phyloP scores from a whole-genome alignment of 2,888 invertebrate species.

The Xanthia icteritia region DNA sequence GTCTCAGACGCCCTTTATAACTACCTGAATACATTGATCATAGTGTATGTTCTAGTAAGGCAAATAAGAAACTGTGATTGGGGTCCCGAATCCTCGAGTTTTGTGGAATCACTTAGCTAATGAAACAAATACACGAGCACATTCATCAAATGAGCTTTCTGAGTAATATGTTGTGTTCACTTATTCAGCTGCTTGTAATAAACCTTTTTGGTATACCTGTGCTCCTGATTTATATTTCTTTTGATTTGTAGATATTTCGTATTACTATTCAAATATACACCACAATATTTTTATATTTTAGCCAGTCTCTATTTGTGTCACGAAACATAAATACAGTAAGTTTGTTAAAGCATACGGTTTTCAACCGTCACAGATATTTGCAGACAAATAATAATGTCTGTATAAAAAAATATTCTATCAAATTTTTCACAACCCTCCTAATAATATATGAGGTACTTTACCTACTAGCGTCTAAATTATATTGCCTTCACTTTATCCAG shows the following conservation, averaged over 20 bases:
- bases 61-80: conserved; percentile 34
- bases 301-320: not conserved
- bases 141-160: conserved; percentile 53
- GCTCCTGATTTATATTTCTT: conserved; percentile 49
- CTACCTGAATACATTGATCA: conserved; percentile 33
- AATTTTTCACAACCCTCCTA: conserved; percentile 8
- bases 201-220: conserved; percentile 47
- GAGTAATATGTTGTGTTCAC: conserved; percentile 60
- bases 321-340: not conserved
- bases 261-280: not conserved
- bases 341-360: not conserved
- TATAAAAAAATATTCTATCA: not conserved
- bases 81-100: conserved; percentile 34
- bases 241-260: conserved; percentile 35
- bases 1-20: conserved; percentile 17
- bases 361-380: not conserved
- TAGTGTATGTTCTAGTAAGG: conserved; percentile 25
- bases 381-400: not conserved
- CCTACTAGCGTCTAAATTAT: conserved; percentile 20
- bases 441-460: conserved; percentile 14
- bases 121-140: conserved; percentile 63
- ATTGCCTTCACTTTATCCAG: conserved; percentile 28
- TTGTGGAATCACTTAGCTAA: conserved; percentile 67
- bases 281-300: too few relatives aligned
- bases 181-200: conserved; percentile 42